Evolutionary conservation across 1,140 invertebrate genomes (phyloP).

Genomic region (Trypoxylus dichotomus): DNA sequence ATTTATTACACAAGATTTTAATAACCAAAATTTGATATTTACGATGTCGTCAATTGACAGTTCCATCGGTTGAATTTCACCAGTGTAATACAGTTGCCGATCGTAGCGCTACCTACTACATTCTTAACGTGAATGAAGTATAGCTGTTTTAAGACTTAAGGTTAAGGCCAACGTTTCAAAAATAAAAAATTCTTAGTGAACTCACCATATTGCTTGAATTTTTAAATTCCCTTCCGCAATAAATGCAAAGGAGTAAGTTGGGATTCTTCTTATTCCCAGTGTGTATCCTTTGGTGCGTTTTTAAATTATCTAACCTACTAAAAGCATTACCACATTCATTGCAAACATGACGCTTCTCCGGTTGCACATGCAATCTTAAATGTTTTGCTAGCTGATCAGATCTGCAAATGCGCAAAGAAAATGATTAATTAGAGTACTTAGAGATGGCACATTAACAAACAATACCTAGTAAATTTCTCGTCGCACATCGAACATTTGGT

Average conservation of each 20-base stretch:
- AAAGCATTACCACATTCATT: conserved; percentile 57
- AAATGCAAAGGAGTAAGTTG: conserved; percentile 53
- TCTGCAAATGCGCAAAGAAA: conserved; percentile 37
- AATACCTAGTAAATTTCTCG: conserved; percentile 46
- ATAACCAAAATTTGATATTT: no score
- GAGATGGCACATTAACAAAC: neutral
- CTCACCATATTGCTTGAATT: conserved; percentile 53
- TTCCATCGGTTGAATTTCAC: no score
- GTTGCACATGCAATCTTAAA: conserved; percentile 50
- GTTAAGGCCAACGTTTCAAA: no score
- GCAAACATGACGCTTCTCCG: conserved; percentile 54
- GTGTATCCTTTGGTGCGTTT: conserved; percentile 54
- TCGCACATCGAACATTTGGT: conserved; percentile 52
- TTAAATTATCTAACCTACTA: conserved; percentile 52
- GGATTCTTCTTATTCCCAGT: conserved; percentile 54
- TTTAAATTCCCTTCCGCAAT: conserved; percentile 56
- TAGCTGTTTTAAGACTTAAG: no score
- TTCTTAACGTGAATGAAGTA: no score
- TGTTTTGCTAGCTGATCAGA: conserved; percentile 50
- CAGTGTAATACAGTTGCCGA: no score
- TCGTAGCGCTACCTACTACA: no score
- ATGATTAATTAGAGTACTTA: neutral
- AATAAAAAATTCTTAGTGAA: no score
- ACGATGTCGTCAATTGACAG: no score
- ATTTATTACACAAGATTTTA: no score